Conservation (phyloP, 2,113 vertebrate genomes). For the Strix uralensis region DNA sequence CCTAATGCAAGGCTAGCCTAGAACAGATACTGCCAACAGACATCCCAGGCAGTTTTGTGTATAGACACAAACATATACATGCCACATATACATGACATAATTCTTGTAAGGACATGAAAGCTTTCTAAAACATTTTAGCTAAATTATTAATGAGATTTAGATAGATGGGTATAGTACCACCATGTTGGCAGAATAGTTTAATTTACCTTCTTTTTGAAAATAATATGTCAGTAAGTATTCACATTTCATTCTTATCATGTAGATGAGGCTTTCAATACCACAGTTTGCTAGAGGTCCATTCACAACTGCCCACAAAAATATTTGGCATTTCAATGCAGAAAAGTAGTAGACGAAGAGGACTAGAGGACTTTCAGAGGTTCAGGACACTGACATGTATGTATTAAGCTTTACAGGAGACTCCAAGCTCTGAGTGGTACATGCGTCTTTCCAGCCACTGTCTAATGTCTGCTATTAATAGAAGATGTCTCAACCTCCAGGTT, state of each 20-base stretch:
- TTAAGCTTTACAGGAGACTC: background rate
- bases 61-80: background rate
- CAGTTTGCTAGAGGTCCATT: background rate
- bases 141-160: background rate
- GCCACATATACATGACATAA: background rate
- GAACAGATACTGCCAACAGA: background rate
- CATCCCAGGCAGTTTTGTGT: background rate
- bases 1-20: background rate
- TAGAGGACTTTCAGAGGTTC: background rate
- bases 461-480: background rate
- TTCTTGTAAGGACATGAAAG: background rate
- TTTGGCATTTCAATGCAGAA: background rate
- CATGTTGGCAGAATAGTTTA: background rate
- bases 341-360: background rate
- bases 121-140: background rate
- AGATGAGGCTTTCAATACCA: background rate
- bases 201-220: background rate
- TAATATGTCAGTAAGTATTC: background rate
- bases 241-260: background rate
- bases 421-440: rapidly evolving
- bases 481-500: background rate
- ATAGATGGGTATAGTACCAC: background rate
- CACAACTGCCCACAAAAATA: background rate
- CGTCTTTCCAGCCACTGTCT: background rate
- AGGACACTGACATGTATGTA: background rate